Evolutionary conservation across 2,113 vertebrate species (phyloP).

Genomic region (Crocuta crocuta): DNA sequence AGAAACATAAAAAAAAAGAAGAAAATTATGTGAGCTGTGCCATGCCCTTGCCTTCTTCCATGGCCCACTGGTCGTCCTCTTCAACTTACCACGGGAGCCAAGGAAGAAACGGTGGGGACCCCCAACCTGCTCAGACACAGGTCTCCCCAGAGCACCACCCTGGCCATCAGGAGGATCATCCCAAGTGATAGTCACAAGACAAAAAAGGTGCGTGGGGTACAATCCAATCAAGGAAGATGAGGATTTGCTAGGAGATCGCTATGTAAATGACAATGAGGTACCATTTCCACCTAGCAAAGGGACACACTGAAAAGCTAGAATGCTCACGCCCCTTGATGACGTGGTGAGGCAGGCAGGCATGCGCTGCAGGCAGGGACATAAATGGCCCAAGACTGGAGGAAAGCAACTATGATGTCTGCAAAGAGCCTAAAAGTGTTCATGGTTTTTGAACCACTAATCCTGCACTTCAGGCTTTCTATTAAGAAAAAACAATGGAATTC

Average conservation of each 20-base stretch:
- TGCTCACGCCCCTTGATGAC: not conserved
- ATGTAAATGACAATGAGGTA: not conserved
- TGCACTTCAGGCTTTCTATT: not conserved
- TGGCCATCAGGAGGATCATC: not conserved
- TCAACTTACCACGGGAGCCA: not conserved
- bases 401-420: not conserved
- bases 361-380: not conserved
- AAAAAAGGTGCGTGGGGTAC: not conserved
- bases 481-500: not conserved
- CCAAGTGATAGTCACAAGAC: not conserved
- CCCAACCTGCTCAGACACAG: not conserved
- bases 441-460: not conserved
- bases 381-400: not conserved
- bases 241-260: not conserved
- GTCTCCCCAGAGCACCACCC: no score
- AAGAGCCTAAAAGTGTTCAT: not conserved
- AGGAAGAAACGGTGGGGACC: fast-evolving
- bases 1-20: not conserved
- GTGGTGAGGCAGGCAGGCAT: not conserved
- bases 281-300: not conserved
- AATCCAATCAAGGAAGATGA: not conserved
- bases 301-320: not conserved
- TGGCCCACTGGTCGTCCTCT: not conserved
- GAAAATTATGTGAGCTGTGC: not conserved
- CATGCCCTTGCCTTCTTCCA: not conserved